A percentile compares a stretch with the other conserved stretches of the same genome.
Evolutionary conservation across 23 tunicate species (phyloP).

Genomic region (Trididemnum clinides): DNA sequence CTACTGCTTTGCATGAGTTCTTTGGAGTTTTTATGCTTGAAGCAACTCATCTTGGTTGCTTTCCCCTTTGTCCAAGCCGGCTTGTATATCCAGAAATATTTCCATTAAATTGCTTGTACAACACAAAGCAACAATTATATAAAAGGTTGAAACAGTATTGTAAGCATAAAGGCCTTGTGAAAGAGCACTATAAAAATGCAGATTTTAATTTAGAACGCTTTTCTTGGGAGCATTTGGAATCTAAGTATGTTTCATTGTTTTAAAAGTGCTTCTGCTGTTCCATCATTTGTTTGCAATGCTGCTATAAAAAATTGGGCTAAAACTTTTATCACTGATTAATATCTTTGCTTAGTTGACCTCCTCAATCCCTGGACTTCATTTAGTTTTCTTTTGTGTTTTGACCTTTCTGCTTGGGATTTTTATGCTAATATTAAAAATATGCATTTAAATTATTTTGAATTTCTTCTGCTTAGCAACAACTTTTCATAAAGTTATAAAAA

Average conservation of each 20-base stretch:
- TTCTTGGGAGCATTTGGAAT: constrained; percentile 19
- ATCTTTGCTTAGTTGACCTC: too few species aligned
- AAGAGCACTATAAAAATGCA: not conserved
- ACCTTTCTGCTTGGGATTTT: too few species aligned
- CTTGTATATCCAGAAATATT: constrained; percentile 87
- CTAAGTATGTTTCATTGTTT: constrained; percentile 19
- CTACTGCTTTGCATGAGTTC: constrained; percentile 92
- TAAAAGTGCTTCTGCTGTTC: too few species aligned
- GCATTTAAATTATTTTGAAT: too few species aligned
- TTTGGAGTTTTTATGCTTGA: constrained; percentile 95
- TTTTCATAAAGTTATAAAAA: too few species aligned
- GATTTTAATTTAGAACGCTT: constrained; percentile 37
- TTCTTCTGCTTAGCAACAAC: too few species aligned
- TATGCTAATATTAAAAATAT: too few species aligned
- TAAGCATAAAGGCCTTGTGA: not conserved
- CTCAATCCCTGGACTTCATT: too few species aligned
- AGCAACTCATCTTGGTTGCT: constrained; percentile 67
- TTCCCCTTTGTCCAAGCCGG: constrained; percentile 84
- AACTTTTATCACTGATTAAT: too few species aligned
- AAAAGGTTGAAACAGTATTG: constrained; percentile 66
- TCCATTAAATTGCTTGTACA: constrained; percentile 74
- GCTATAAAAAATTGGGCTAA: too few species aligned
- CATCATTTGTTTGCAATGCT: too few species aligned
- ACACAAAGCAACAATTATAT: constrained; percentile 67
- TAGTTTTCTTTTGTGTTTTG: too few species aligned